A percentile compares a stretch with the other conserved stretches of the same genome.
These are phyloP conservation scores for Eupithecia subfuscata DNA, from an alignment of 2,888 invertebrate species.

Conservation along the genomic window DNA sequence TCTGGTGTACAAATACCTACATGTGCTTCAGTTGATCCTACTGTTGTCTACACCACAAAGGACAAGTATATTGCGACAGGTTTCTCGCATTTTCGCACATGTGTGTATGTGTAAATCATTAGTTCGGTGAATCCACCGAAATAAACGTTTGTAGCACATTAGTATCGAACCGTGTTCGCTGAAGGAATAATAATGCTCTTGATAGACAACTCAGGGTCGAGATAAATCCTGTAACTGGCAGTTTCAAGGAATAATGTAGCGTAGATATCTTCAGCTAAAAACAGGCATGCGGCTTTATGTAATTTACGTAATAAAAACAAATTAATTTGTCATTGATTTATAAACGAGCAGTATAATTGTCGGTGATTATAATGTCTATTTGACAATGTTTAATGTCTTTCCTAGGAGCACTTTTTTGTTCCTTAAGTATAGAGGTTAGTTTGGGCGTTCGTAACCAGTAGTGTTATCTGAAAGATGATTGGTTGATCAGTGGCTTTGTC, in stretches of 20 bases:
- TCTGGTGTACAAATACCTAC: background rate
- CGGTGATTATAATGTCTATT: too few species aligned
- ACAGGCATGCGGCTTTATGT: too few species aligned
- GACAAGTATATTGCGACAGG: background rate
- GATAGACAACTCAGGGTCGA: background rate
- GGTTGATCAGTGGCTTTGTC: too few species aligned
- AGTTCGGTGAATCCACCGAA: background rate
- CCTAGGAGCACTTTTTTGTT: too few species aligned
- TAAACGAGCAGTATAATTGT: too few species aligned
- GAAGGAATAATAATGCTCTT: background rate
- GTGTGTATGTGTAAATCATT: background rate
- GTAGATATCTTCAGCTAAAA: background rate
- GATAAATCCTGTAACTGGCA: background rate
- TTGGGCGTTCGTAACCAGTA: too few species aligned
- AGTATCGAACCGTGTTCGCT: background rate
- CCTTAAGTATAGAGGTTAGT: too few species aligned
- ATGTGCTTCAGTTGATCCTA: background rate
- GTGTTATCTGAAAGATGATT: too few species aligned
- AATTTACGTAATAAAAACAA: too few species aligned
- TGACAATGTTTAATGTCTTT: too few species aligned
- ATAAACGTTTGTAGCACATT: background rate
- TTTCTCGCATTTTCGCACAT: background rate
- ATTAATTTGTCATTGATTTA: too few species aligned
- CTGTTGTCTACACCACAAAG: background rate
- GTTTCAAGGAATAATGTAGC: background rate